Base-by-base conservation (phyloP, 2,797 vertebrate species). In the Tauraco hartlaubi region DNA sequence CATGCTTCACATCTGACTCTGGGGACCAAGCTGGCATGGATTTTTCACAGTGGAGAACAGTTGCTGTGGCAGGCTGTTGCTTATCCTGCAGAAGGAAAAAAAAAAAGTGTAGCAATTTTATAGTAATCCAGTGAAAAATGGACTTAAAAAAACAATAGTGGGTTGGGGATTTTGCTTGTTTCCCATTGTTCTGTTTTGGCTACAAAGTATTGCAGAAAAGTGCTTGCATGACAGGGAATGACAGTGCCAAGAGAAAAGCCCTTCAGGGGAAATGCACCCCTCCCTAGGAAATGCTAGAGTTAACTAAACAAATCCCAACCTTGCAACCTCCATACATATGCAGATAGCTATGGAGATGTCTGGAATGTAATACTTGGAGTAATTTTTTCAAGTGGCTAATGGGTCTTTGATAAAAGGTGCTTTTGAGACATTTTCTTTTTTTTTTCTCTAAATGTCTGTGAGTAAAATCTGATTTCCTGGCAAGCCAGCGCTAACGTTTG, bases 161-260 rank as follows among this genome's bases (percentile, higher is more conserved):
- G 11, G 7, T 72, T 88, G n/a, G 46, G 54, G 82, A 90, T 75
- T 92, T 94, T 91, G 9, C 44, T 85, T 91, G 68, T 94, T 92
- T 77, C 51, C 41, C 26, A 41, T 89, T 93, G 66, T 77, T 95
- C 88, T 64, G 23, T 31, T 88, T 87, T 88, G 43, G 15, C 54
- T 83, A 37, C 28, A 9, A 1, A 72, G n/a, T 58, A n/a, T 68
- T 90, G 88, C 62, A 72, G 73, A 25, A 75, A 90, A 94, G 33
- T 15, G 22, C 13, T 64, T 55, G 51, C 14, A 10, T 74, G 67
- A 66, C 23, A 37, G 4, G 6, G 28, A 21, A 33, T 83, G 55
- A 51, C 35, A 64, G 35, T 43, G 67, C 52, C 54, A 61, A 64
- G 51, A 76, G 51, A 79, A 72, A 76, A 85, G 26, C 6, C 16